Conservation (phyloP, 2,888 invertebrate genomes). For the Tipula unca region DNA sequence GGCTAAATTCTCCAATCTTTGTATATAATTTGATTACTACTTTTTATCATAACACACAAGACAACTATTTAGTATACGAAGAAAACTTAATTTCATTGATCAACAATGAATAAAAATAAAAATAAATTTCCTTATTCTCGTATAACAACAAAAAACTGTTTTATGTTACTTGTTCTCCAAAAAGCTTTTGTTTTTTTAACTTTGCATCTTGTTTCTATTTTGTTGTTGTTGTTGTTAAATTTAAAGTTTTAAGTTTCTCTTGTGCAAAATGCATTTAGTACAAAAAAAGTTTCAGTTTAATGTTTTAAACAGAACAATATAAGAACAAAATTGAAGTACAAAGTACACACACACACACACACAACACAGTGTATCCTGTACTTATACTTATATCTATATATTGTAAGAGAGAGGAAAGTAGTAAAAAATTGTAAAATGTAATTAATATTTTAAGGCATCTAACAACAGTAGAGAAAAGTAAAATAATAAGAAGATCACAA, state of each 20-base stretch:
- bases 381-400: not conserved
- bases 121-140: not conserved
- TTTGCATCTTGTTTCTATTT: not conserved
- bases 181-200: not conserved
- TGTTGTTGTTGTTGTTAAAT: not conserved
- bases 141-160: not conserved
- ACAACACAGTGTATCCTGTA: not conserved
- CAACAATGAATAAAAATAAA: not conserved
- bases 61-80: too few species aligned
- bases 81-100: not conserved
- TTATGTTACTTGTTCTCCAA: not conserved
- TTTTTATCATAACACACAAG: not conserved
- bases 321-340: not conserved
- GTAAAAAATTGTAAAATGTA: not conserved
- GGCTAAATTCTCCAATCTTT: not conserved
- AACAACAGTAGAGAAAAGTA: not conserved
- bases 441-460: slow-evolving; percentile 2
- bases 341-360: not conserved
- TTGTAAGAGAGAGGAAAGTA: not conserved
- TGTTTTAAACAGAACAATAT: not conserved
- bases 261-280: not conserved
- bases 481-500: not conserved
- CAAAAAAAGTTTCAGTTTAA: not conserved
- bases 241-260: not conserved
- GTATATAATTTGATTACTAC: not conserved